A percentile compares a stretch with the other conserved stretches of the same genome.
Evolutionary conservation across 2,888 invertebrate genomes (phyloP).

Genomic region (Altica lythri): DNA sequence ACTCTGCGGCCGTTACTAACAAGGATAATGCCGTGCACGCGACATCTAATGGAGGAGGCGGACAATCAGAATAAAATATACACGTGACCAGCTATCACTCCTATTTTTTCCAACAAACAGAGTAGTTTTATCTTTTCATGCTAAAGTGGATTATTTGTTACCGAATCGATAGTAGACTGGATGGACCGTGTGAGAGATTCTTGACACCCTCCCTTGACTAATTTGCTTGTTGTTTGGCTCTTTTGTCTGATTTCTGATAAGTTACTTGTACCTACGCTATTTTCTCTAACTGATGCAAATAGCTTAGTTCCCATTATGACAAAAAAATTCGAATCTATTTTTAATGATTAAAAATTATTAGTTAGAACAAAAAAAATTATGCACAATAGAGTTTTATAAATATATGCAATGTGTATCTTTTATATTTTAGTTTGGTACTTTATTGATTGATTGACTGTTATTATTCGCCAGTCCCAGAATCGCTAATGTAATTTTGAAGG

Average conservation of each 20-base stretch:
- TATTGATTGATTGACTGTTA: no score
- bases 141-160: conserved; percentile 34
- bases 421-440: no score
- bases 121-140: conserved; percentile 33
- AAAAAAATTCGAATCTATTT: no score
- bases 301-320: neutral
- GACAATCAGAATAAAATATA: conserved; percentile 31
- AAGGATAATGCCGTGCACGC: conserved; percentile 33
- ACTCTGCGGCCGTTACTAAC: conserved; percentile 33
- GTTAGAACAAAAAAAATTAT: no score
- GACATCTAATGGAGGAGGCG: conserved; percentile 37
- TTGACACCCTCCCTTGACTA: conserved; percentile 19
- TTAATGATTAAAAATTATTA: no score
- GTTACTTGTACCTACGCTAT: neutral
- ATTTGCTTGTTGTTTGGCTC: conserved; percentile 5
- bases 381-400: no score
- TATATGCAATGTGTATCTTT: no score
- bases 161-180: conserved; percentile 23
- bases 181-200: no score
- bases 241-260: conserved; percentile 4
- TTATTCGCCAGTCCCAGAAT: no score
- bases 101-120: conserved; percentile 30
- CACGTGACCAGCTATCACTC: conserved; percentile 34
- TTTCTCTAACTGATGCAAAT: neutral
- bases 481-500: no score